Conservation (phyloP, 2,888 invertebrate species). For the Labia minor region DNA sequence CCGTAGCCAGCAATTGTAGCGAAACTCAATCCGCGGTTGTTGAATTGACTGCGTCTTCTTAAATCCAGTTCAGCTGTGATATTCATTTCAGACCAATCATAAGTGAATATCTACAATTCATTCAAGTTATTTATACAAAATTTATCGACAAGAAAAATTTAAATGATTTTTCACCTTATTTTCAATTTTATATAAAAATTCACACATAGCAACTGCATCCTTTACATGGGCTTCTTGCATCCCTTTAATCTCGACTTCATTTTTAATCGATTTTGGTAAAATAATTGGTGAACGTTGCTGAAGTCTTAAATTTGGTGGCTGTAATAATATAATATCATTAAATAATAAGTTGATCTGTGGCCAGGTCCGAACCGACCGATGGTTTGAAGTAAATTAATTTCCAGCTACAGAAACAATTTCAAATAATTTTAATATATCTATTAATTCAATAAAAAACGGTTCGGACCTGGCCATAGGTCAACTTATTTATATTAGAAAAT, state of each 20-base stretch:
- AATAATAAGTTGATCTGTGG: too few species aligned
- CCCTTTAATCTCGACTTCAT: constrained; percentile 62
- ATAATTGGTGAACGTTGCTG: constrained; percentile 69
- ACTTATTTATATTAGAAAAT: too few species aligned
- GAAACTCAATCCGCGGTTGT: constrained; percentile 67
- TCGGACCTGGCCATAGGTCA: too few species aligned
- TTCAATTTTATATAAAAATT: constrained; percentile 67
- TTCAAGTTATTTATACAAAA: too few species aligned
- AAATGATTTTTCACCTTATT: constrained; percentile 47
- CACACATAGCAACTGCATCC: constrained; percentile 83
- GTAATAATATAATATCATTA: too few species aligned
- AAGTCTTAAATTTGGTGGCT: constrained; percentile 45
- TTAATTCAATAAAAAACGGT: too few species aligned
- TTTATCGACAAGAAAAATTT: background rate
- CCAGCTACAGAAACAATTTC: too few species aligned
- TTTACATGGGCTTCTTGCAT: constrained; percentile 76
- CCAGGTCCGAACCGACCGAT: too few species aligned
- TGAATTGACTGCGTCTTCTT: constrained; percentile 59
- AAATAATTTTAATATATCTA: too few species aligned
- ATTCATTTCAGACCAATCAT: constrained; percentile 57
- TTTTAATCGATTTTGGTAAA: constrained; percentile 78
- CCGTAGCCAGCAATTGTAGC: constrained; percentile 81
- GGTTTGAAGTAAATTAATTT: too few species aligned
- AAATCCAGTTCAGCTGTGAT: constrained; percentile 59
- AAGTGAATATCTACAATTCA: constrained; percentile 35